Evolutionary conservation across 2,888 invertebrate genomes (phyloP).

Genomic region (Spodoptera exigua): DNA sequence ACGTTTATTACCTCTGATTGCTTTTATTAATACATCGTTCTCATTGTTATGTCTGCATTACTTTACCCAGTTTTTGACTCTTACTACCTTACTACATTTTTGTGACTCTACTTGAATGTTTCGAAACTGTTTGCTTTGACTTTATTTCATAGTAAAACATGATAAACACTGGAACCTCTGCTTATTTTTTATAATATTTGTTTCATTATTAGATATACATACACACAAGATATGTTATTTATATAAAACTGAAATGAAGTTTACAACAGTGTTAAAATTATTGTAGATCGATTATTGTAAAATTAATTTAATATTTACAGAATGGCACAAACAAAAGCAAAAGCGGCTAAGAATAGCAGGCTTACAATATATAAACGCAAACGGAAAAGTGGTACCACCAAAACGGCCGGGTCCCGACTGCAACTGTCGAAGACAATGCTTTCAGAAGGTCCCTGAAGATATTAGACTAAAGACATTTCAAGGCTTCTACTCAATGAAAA

Average conservation of each 20-base stretch:
- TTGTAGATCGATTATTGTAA: background rate
- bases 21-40: constrained; percentile 32
- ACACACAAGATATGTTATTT: background rate
- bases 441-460: constrained; percentile 86
- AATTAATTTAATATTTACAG: constrained; percentile 67
- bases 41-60: constrained; percentile 60
- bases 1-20: constrained; percentile 20
- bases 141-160: constrained; percentile 20
- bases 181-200: constrained; percentile 2
- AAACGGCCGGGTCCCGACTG: constrained; percentile 88
- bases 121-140: constrained; percentile 30
- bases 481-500: constrained; percentile 89
- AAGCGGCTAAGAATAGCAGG: constrained; percentile 88
- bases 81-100: constrained; percentile 82
- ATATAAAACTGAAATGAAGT: too few species aligned
- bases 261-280: too few species aligned
- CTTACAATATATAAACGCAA: constrained; percentile 88
- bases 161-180: constrained; percentile 6
- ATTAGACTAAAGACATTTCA: constrained; percentile 86
- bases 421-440: constrained; percentile 87
- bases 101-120: constrained; percentile 65
- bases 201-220: background rate
- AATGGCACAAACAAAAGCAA: constrained; percentile 90
- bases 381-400: constrained; percentile 88
- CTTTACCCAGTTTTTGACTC: constrained; percentile 75